A percentile compares a stretch with the other conserved stretches of the same genome.
phyloP scores from a whole-genome alignment of 2,113 vertebrate species.

The Saccopteryx bilineata region DNA sequence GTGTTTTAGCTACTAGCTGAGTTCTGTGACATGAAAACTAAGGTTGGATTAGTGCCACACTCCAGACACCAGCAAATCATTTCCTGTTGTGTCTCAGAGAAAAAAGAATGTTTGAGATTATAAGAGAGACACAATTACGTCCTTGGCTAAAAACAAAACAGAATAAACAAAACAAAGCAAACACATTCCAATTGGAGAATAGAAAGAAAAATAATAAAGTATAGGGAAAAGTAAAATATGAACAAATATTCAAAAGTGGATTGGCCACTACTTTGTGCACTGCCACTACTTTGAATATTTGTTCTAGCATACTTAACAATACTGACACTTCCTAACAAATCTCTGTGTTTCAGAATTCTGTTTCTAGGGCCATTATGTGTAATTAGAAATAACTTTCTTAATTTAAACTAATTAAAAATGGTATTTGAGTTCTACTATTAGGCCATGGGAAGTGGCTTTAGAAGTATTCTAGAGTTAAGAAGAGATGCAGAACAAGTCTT shows the following conservation, averaged over 20 bases:
- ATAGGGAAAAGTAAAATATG: background rate
- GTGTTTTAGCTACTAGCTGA: background rate
- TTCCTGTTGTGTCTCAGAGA: background rate
- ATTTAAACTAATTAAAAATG: background rate
- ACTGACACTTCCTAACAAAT: background rate
- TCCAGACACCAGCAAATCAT: background rate
- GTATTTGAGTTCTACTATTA: background rate
- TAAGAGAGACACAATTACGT: background rate
- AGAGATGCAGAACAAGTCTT: background rate
- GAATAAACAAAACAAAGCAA: background rate
- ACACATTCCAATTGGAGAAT: background rate
- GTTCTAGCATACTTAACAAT: background rate
- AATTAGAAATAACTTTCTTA: background rate
- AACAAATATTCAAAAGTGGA: background rate
- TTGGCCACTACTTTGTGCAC: background rate
- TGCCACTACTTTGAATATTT: background rate
- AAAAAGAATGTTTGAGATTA: background rate
- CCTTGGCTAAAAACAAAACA: constrained; percentile 30
- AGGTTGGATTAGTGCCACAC: background rate
- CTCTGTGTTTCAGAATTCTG: background rate
- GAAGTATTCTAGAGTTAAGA: background rate
- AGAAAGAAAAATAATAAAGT: background rate
- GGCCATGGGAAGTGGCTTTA: background rate
- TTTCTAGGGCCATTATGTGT: background rate
- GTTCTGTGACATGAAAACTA: background rate